phyloP scores from a whole-genome alignment of 2,888 invertebrate species.

The Labia minor region DNA sequence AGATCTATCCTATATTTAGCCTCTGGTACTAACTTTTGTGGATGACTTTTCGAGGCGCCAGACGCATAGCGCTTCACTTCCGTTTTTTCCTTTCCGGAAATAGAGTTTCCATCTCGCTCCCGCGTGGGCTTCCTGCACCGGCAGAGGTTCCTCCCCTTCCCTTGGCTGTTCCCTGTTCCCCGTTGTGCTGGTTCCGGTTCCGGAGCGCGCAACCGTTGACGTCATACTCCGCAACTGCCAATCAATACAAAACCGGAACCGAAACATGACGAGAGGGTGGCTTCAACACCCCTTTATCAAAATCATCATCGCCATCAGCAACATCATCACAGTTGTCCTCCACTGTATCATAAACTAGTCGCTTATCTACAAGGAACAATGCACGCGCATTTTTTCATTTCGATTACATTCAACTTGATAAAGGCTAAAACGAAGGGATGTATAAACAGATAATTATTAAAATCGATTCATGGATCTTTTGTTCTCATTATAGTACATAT shows the following conservation, averaged over 20 bases:
- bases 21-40: neutral
- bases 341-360: too few relatives aligned
- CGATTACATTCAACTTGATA: too few relatives aligned
- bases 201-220: neutral
- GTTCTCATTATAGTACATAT: too few relatives aligned
- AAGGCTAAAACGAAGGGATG: too few relatives aligned
- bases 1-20: neutral
- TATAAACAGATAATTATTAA: too few relatives aligned
- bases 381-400: too few relatives aligned
- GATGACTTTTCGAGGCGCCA: slow-evolving; percentile 9
- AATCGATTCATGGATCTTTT: too few relatives aligned
- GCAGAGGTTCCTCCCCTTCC: neutral
- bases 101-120: slow-evolving; percentile 13
- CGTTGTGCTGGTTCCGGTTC: slow-evolving; percentile 2
- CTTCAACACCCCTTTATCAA: too few relatives aligned
- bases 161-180: neutral
- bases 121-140: neutral
- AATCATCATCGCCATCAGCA: too few relatives aligned
- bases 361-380: too few relatives aligned
- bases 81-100: slow-evolving; percentile 13
- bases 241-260: slow-evolving; percentile 13
- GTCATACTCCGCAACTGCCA: slow-evolving; percentile 1
- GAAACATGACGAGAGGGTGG: neutral
- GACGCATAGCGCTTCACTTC: neutral
- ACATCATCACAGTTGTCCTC: too few relatives aligned